phyloP scores from a whole-genome alignment of 2,888 invertebrate genomes.

The Germaria angustata region DNA sequence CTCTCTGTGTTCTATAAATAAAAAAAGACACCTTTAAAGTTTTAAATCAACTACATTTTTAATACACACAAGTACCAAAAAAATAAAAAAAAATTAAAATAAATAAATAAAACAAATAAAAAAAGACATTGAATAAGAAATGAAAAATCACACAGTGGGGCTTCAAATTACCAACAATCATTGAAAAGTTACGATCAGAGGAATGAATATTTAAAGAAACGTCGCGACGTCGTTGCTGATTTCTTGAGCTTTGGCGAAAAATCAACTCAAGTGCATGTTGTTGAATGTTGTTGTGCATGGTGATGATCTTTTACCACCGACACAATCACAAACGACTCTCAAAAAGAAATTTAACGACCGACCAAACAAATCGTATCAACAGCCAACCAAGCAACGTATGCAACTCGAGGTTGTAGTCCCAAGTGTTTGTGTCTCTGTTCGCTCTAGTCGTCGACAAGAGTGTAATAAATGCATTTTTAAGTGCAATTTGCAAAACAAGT shows the following conservation, averaged over 20 bases:
- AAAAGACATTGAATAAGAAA: conserved; percentile 30
- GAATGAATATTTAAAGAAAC: conserved; percentile 48
- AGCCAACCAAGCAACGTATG: background rate
- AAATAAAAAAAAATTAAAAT: too few species aligned
- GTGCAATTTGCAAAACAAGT: conserved; percentile 69
- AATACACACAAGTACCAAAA: background rate
- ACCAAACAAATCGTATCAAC: conserved; percentile 18
- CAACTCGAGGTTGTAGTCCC: background rate
- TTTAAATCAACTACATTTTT: conserved; percentile 38
- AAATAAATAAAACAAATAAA: too few species aligned
- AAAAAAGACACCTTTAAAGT: conserved; percentile 23
- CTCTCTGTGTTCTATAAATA: conserved; percentile 10
- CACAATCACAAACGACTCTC: conserved; percentile 39
- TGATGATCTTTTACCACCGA: conserved; percentile 60
- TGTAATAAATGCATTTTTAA: conserved; percentile 67
- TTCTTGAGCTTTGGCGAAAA: conserved; percentile 14
- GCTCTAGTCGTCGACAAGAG: conserved; percentile 48
- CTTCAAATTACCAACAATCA: conserved; percentile 64
- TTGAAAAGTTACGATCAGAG: conserved; percentile 51
- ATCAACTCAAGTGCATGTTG: conserved; percentile 43
- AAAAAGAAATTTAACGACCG: conserved; percentile 18
- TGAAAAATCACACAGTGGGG: conserved; percentile 60
- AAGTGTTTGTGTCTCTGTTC: background rate
- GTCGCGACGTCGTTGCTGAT: conserved; percentile 8
- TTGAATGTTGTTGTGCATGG: conserved; percentile 8